Evolutionary conservation across 2,888 invertebrate species (phyloP), one percentile per base, ranked within the genome.

Genomic region (Colostygia pectinataria): DNA sequence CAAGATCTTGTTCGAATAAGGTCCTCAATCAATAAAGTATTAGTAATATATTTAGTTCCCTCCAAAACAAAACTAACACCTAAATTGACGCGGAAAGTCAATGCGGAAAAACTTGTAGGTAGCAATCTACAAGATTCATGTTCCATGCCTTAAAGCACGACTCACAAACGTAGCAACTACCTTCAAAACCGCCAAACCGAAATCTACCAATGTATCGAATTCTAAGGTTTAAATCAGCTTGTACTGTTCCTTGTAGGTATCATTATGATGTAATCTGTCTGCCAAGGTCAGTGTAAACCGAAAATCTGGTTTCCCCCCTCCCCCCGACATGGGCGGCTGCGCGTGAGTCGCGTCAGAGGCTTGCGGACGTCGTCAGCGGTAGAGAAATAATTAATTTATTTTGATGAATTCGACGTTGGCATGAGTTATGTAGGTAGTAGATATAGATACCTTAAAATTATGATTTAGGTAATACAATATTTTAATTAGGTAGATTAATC

Each of bases 231-330:
- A 46, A 34, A 57, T 49, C 71, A 1, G 25, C 12, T 18, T 62
- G 54, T 13, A 1, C 8, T 10, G 1, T 8, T 14, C 0, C 1
- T 3, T 54, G 71, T 74, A 69, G 65, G 5, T 20, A 20, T 20
- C 70, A 73, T 63, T 77, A 80, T 88, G 88, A 88, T 85, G 87
- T 88, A 90, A 84, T 80, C 80, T 77, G 77, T 77, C 84, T 78
- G 72, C 71, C 84, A 90, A 90, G 90, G 90, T 90, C 90, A 87
- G 73, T 74, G 80, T 88, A 88, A 86, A 88, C 88, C 89, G 81
- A 88, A 89, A 87, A 87, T 87, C 87, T 85, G 85, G 90, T 87
- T 90, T 88, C 67, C 71, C 72, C 68, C 55, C 65, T 59, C 56
- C 63, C 62, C 66, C 54, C 62, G 52, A 56, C 61, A 54, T 45